Conservation (phyloP, 1,140 invertebrate genomes). For the Campodea augens region DNA sequence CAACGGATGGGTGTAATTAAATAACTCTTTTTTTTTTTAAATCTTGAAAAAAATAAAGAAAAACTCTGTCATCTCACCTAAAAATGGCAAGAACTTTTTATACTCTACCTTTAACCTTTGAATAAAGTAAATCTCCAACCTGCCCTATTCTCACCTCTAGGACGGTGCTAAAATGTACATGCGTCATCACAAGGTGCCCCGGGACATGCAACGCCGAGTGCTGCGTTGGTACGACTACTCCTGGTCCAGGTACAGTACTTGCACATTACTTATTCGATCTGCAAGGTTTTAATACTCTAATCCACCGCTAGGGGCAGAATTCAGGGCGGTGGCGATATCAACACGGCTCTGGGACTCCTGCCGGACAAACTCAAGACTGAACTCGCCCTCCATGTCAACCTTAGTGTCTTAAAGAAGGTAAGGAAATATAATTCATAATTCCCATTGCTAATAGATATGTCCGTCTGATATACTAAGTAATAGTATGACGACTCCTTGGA, state of each 20-base stretch:
- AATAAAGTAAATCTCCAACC: no score
- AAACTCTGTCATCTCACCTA: no score
- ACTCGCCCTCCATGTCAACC: conserved; percentile 83
- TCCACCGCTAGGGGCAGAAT: conserved; percentile 52
- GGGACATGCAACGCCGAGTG: conserved; percentile 81
- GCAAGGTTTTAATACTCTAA: not conserved
- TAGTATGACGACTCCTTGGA: no score
- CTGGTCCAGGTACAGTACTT: conserved; percentile 52
- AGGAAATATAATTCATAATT: conserved; percentile 17
- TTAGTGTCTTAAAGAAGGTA: conserved; percentile 88
- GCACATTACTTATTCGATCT: not conserved
- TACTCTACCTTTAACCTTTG: no score
- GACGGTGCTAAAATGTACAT: conserved; percentile 94
- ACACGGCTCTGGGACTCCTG: conserved; percentile 74
- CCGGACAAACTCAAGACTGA: conserved; percentile 95
- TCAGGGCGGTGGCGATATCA: conserved; percentile 86
- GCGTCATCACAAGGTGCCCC: conserved; percentile 89
- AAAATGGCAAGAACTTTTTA: no score
- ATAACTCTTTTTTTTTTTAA: no score
- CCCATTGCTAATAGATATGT: no score
- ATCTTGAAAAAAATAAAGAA: no score
- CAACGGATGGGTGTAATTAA: no score
- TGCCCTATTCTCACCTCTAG: no score
- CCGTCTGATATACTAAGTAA: no score
- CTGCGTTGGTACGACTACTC: conserved; percentile 95